Base-by-base conservation (phyloP, 30 jellyfish, hydroid and myxozoan genomes). In the Phacellophora camtschatica region DNA sequence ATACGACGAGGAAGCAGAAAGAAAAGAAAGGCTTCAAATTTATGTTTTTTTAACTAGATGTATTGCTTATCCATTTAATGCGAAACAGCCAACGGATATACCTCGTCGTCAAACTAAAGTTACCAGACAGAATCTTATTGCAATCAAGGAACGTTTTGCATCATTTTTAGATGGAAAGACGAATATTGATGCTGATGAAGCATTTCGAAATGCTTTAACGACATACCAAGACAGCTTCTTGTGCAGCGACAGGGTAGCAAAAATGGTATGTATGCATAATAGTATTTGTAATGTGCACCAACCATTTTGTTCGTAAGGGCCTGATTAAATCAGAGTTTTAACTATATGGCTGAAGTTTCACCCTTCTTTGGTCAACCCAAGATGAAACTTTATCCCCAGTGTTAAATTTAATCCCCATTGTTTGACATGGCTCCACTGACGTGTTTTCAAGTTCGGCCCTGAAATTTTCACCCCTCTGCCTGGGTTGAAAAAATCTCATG, bases 41-140 rank as follows among this genome's bases (percentile, higher is more conserved):
- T 92, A 92, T 66, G 98, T 92, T 3, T 92, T 92, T 53, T 67
- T 85, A 29, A 78, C 98, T 0, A 81, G 98, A 31, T 92, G 98
- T 62, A 92, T 92, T 84, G 96, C 98, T 22, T 92, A 92, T 53
- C 96, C 98, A 0, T 92, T 92, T 58, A 85, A 92, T 74, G 98
- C 98, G 5, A 92, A 92, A 41, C 98, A 92, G 53, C 96, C 96
- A 58, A 92, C 98, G 12, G 98, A 92, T 62, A 70, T 92, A 95
- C 82, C 94, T 2, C 79, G 98, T 33, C 66, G 98, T 37, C 96
- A 86, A 67, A 66, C 95, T 24, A 92, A 92, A 65, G 97, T 92
- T 23, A 92, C 98, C 24, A 92, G 85, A 59, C 98, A 92, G 71
- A 85, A 85, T 22, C 50, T 92, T 43, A 59, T 75, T 27, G 85